A percentile compares a stretch with the other conserved stretches of the same genome.
phyloP scores from a whole-genome alignment of 92 coral and sea anemone species.

The Heteractis magnifica region DNA sequence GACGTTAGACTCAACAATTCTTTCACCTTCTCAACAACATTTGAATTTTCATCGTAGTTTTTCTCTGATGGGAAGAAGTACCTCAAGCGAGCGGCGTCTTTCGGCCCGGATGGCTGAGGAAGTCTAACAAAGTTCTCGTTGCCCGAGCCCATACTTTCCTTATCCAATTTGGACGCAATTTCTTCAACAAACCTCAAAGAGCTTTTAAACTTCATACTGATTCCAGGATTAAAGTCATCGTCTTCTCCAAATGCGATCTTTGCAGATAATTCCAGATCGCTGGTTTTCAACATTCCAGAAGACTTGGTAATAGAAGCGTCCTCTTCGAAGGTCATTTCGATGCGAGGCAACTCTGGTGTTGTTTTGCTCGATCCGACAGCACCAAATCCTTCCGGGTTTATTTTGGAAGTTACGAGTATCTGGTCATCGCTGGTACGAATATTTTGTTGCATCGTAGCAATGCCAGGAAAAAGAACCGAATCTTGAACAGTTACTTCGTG shows the following conservation, averaged over 20 bases:
- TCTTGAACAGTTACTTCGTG: conserved; percentile 20
- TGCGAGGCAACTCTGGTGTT: background rate
- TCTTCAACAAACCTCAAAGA: conserved; percentile 3
- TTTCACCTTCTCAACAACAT: conserved; percentile 23
- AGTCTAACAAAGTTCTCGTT: conserved; percentile 2
- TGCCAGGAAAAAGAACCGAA: conserved; percentile 49
- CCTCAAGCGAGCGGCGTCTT: background rate
- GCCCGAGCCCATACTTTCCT: too few relatives aligned
- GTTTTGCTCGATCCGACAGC: conserved; percentile 21
- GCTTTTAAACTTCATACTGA: conserved; percentile 35
- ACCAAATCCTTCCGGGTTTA: conserved; percentile 43
- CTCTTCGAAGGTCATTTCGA: conserved; percentile 48
- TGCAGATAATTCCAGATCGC: conserved; percentile 43
- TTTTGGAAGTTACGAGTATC: conserved; percentile 37
- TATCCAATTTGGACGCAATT: background rate
- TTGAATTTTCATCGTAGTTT: conserved; percentile 20
- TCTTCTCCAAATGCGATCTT: conserved; percentile 35
- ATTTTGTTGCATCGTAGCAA: conserved; percentile 37
- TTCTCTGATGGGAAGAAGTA: conserved; percentile 9
- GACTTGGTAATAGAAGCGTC: conserved; percentile 45
- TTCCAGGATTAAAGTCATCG: background rate
- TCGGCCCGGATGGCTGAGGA: background rate
- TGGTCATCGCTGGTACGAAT: conserved; percentile 38
- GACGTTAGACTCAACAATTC: conserved; percentile 24
- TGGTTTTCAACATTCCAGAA: conserved; percentile 49